Conservation (phyloP, 2,888 invertebrate species). For the Elegia similella region DNA sequence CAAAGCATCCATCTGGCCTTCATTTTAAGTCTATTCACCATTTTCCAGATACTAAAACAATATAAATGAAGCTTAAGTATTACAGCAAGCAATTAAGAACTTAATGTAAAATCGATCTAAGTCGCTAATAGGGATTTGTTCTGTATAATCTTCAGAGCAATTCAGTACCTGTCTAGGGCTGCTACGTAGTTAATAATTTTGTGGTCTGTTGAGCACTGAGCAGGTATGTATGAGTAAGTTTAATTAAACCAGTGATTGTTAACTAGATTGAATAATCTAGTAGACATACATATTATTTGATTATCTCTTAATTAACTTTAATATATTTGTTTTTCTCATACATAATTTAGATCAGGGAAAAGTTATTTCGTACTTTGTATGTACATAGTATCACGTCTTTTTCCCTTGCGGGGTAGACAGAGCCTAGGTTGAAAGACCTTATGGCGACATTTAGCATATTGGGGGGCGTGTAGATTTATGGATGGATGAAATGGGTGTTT, state of each 20-base stretch:
- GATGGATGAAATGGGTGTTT: no score
- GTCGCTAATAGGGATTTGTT: conserved; percentile 9
- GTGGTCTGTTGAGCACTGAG: not conserved
- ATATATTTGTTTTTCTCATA: no score
- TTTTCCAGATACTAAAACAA: not conserved
- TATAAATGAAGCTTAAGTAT: not conserved
- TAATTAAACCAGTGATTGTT: not conserved
- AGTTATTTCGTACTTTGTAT: no score
- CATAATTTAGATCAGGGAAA: no score
- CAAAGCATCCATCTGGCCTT: no score
- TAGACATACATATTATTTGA: not conserved
- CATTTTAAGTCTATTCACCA: no score
- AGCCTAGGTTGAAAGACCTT: no score
- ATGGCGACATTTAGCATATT: no score
- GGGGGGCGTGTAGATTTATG: no score
- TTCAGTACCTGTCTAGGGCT: not conserved
- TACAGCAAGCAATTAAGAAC: conserved; percentile 15
- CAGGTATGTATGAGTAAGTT: not conserved
- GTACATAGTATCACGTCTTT: no score
- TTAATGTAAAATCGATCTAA: conserved; percentile 10
- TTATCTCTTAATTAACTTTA: not conserved
- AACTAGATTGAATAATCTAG: not conserved
- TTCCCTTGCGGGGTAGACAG: no score
- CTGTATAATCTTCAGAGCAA: conserved; percentile 1
- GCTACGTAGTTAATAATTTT: not conserved